Base-by-base conservation (phyloP, 2,888 invertebrate genomes). In the Aleiodes alternator region DNA sequence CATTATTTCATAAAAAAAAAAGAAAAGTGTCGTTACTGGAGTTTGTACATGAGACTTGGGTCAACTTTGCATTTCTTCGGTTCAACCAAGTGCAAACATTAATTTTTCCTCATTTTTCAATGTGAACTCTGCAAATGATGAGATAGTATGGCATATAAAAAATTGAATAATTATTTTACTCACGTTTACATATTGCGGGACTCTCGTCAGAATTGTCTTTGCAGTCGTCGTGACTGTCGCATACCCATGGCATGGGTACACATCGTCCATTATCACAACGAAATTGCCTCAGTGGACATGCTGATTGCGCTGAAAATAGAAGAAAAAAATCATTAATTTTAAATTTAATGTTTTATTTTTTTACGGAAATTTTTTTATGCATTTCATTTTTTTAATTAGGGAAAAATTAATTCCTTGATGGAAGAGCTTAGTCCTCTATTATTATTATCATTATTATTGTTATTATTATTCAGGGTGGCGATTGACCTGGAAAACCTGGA, bases 191-290 rank as follows among this genome's bases (percentile, higher is more conserved):
- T 89, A 93, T 92, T 80, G 92, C 91, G 73, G 92, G 90, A 84
- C 92, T 92, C 90, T 96, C 96, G 89, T 96, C 96, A n/a, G 95
- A 94, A 86, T 93, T 93, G 90, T 96, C 96, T 66, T 91, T 92
- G 90, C 96, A 96, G 89, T 97, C 96, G 83, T 94, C 92, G 69
- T 93, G 93, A 73, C 94, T 93, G 87, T 96, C 96, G 88, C 96
- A 96, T 80, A 94, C 92, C 92, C 94, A 96, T 77, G 93, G 92
- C 78, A 94, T 91, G 23, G 95, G 94, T 89, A 96, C 95, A 90
- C 96, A 96, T 82, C 92, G 92, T 82, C 93, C 94, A 88, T 94
- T 94, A 82, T 90, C 91, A 89, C 96, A 96, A 84, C 92, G 92
- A 88, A 95, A 96, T 89, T 96, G 95, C 89, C 94, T 93, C 84